Percentiles rank a stretch among this genome's conserved stretches.
These are phyloP conservation scores for Allolobophora icterica DNA, from an alignment of 2,888 invertebrate genomes.

Conservation along the genomic window DNA sequence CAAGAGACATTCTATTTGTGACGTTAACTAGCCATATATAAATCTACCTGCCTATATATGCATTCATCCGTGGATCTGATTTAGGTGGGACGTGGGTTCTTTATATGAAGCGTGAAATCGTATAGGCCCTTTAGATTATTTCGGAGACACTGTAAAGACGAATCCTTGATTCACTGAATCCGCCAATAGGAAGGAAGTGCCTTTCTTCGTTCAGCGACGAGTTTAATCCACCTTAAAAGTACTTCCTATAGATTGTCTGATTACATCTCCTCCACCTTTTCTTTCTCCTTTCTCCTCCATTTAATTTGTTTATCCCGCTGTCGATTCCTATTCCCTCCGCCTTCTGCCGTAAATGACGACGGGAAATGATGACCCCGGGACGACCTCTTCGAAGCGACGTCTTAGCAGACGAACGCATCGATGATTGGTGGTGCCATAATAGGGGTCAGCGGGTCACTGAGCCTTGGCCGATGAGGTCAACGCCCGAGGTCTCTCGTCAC, in stretches of 20 bases:
- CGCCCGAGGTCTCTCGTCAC: background rate
- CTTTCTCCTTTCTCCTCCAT: background rate
- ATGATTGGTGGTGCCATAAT: background rate
- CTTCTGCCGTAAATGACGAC: background rate
- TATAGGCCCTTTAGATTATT: no score
- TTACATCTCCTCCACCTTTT: background rate
- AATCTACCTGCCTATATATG: no score
- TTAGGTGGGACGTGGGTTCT: no score
- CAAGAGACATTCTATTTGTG: no score
- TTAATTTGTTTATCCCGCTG: background rate
- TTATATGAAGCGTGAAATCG: no score
- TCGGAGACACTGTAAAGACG: no score
- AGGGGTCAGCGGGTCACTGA: background rate
- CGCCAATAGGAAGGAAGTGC: no score
- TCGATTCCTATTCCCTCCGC: background rate
- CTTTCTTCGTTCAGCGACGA: background rate
- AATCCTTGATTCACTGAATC: background rate
- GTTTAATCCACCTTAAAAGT: background rate
- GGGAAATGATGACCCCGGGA: slow-evolving; percentile 9
- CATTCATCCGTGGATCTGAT: no score
- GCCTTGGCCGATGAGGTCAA: background rate
- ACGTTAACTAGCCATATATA: no score
- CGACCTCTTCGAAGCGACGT: slow-evolving; percentile 10
- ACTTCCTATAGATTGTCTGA: background rate
- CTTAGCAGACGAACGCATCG: slow-evolving; percentile 6